These are phyloP conservation scores for Sarcophilus harrisii DNA, from an alignment of 2,797 vertebrate species.

Conservation along the genomic window DNA sequence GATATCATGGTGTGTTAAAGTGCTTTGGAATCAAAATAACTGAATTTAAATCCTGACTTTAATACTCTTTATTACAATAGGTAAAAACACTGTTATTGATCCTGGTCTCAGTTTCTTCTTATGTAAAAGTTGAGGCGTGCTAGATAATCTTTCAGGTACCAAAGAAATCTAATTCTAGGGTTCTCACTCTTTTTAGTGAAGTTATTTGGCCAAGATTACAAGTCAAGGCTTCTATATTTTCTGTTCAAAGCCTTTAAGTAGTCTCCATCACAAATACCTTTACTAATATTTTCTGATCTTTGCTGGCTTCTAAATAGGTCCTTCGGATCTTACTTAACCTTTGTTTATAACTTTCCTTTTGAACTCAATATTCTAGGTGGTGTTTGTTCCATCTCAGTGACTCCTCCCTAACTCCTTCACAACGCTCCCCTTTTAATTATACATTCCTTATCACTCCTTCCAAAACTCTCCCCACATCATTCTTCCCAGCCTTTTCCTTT, in stretches of 20 bases:
- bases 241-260: neutral
- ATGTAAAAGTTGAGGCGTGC: neutral
- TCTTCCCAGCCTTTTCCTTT: neutral
- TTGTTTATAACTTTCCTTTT: neutral
- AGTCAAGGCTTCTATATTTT: neutral
- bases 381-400: neutral
- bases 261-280: neutral
- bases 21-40: neutral
- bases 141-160: neutral
- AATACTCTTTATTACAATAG: no score
- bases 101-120: neutral
- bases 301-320: neutral
- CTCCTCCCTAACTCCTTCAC: no score
- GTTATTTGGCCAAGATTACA: neutral
- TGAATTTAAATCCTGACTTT: neutral
- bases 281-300: neutral
- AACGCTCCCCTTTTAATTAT: neutral
- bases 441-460: neutral
- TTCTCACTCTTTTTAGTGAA: neutral
- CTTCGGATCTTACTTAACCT: neutral
- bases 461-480: neutral
- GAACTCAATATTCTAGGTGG: neutral
- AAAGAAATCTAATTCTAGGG: neutral
- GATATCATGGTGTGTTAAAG: no score
- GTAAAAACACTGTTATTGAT: neutral